Evolutionary conservation across 2,888 invertebrate genomes (phyloP), one percentile per base, ranked within the genome.

Genomic region (Diplazon laetatorius): DNA sequence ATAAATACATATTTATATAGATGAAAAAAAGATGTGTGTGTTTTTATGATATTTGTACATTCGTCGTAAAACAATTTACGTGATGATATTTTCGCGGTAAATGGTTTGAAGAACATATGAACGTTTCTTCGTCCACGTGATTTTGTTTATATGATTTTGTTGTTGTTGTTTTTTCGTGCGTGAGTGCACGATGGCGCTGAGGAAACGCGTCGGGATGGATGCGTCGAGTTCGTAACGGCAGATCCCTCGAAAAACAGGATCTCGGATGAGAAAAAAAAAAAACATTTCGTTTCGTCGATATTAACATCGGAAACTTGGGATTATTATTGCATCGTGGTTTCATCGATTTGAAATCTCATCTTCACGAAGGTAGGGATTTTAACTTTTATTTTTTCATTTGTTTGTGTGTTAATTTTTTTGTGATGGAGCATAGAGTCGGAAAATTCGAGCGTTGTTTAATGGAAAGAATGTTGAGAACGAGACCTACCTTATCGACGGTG

Each of bases 391-490:
- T 30, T 46, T n/a, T 22, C 1, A 2, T 30, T 39, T 12, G 8
- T 52, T 6, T 39, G 14, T 71, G 12, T 62, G 12, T 44, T 30
- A 42, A 65, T 63, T 20, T 39, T 73, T n/a, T 73, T n/a, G 20
- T 69, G 20, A 69, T 30, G n/a, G n/a, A n/a, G n/a, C n/a, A n/a
- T n/a, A n/a, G 50, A 52, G 30, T n/a, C 6, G 42, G 22, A 22
- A 46, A 50, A 59, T 59, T 59, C 30, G 75, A 16, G 20, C 69
- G 55, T 46, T 25, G 37, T 55, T 10, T 20, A 22, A 69, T 35
- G 22, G 16, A 10, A 39, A 62, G 42, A 62, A 42, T 10, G 22
- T 50, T 60, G 39, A 68, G 66, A 48, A 68, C 72, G 39, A 63
- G 30, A 48, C 30, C 30, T 30, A 30, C 30, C 4, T 30, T 16